Base-by-base conservation (phyloP, 2,888 invertebrate species). In the Metalampra italica region DNA sequence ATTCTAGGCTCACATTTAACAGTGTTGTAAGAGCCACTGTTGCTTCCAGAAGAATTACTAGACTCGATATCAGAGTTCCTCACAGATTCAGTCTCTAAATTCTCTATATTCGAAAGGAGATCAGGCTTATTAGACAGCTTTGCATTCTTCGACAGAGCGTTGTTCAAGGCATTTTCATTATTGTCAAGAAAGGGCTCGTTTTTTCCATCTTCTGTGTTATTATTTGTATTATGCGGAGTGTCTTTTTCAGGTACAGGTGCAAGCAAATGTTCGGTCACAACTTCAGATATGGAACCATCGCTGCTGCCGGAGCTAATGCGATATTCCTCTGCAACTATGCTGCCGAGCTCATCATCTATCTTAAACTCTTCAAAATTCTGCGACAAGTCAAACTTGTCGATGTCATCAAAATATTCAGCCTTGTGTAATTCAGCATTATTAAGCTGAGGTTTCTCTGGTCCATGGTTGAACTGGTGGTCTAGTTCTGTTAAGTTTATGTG, bases 361-460 rank as follows among this genome's bases (percentile, higher is more conserved):
- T 94, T 94, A 73, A 95, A 95, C 71, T 95, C 95, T 69, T 95
- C 95, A 68, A 95, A 95, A 77, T 94, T 94, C 72, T 94, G 93
- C 54, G 93, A 92, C 64, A 94, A 90, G 69, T 93, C 93, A 67
- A 92, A 93, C 63, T 92, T 92, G 69, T 91, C 90, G 61, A 90
- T 90, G 58, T 90, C 88, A 52, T 90, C 90, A 52, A 88, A 84
- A 62, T 88, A 89, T 62, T 88, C 85, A 12, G 80, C 78, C 66
- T 89, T 88, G 45, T 84, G 79, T 45, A 79, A 51, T 58, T 86
- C 88, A 32, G 73, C 70, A 54, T 75, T 77, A 36, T 57, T 55
- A 30, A 57, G 22, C 55, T 69, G 75, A 45, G 55, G 57, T 58
- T 78, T 84, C 44, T 79, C 81, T 3, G 75, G 64, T 29, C 64